Evolutionary conservation across 2,113 vertebrate genomes (phyloP).

Genomic region (Echinops telfairi): DNA sequence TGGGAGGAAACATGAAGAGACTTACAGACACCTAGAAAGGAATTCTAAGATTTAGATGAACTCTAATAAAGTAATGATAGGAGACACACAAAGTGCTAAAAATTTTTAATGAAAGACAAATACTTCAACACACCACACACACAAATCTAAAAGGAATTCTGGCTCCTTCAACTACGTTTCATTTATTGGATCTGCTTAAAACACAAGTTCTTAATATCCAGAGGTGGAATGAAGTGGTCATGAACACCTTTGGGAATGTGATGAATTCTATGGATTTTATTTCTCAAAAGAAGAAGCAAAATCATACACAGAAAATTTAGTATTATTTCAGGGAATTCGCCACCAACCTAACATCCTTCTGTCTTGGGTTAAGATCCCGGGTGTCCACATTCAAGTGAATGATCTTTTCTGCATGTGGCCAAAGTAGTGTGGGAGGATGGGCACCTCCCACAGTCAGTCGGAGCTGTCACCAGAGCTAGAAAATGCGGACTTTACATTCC

Average conservation of each 20-base stretch:
- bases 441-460: constrained; percentile 55
- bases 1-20: neutral
- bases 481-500: constrained; percentile 74
- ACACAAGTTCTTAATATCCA: constrained; percentile 10
- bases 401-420: constrained; percentile 47
- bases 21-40: neutral
- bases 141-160: neutral
- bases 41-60: neutral
- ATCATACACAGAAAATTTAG: neutral
- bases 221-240: neutral
- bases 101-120: neutral
- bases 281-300: neutral
- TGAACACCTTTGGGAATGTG: neutral
- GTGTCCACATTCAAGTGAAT: constrained; percentile 68
- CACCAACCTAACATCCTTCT: constrained; percentile 28
- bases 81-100: neutral
- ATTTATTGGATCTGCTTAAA: neutral
- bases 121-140: neutral
- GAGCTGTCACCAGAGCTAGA: constrained; percentile 70
- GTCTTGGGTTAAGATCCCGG: constrained; percentile 52
- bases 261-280: constrained; percentile 2
- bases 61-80: neutral
- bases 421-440: constrained; percentile 49
- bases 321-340: constrained; percentile 51
- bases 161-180: neutral